A percentile compares a stretch with the other conserved stretches of the same genome.
These are phyloP conservation scores for Thymelicus sylvestris DNA, from an alignment of 2,888 invertebrate species.

Conservation along the genomic window DNA sequence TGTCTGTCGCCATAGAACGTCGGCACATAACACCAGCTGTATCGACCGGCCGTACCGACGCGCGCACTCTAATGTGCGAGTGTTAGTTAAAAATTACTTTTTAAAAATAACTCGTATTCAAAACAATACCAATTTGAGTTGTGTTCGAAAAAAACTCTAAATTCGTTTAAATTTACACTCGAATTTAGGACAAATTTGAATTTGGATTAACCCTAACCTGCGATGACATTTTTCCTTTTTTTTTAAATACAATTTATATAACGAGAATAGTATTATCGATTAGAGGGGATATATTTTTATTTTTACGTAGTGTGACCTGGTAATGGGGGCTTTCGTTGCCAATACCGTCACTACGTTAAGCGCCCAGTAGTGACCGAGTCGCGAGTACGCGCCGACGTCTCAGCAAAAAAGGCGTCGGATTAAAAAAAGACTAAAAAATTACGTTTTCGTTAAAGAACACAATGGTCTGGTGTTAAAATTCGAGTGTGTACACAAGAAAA, in stretches of 20 bases:
- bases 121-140: background rate
- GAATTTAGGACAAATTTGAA: background rate
- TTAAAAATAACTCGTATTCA: constrained; percentile 5
- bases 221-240: constrained; percentile 4
- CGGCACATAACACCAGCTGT: constrained; percentile 71
- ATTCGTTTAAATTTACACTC: background rate
- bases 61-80: constrained; percentile 71
- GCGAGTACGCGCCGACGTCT: constrained; percentile 73
- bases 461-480: constrained; percentile 62
- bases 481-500: constrained; percentile 42
- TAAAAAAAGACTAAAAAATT: constrained; percentile 53
- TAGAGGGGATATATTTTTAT: constrained; percentile 30
- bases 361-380: constrained; percentile 72
- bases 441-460: constrained; percentile 57
- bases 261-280: background rate
- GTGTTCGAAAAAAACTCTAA: background rate
- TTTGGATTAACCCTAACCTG: constrained; percentile 32
- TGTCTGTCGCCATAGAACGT: constrained; percentile 76
- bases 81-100: constrained; percentile 46
- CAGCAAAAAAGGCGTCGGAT: constrained; percentile 50
- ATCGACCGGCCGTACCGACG: constrained; percentile 77
- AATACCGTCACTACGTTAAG: constrained; percentile 61
- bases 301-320: constrained; percentile 30
- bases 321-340: constrained; percentile 50
- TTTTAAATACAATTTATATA: constrained; percentile 29